These are phyloP conservation scores for Passer montanus DNA, from an alignment of 2,113 vertebrate species.

Conservation along the genomic window DNA sequence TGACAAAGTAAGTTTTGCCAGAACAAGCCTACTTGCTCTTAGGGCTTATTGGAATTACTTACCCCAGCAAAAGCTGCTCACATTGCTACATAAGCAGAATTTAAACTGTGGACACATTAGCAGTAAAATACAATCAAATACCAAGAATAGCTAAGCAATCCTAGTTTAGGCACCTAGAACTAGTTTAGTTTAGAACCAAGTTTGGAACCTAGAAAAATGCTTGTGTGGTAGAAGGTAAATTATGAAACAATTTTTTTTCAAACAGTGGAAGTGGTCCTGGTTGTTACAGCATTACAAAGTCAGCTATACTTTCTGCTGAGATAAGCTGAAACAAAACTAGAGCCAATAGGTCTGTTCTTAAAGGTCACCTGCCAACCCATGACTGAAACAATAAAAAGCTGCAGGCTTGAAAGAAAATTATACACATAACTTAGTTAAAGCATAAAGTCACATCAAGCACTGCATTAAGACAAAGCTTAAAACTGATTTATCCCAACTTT, in stretches of 20 bases:
- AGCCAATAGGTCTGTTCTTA: neutral
- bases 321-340: neutral
- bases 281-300: neutral
- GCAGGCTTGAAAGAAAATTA: neutral
- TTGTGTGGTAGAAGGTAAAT: neutral
- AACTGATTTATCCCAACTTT: neutral
- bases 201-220: neutral
- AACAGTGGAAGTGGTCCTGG: accelerated
- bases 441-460: neutral
- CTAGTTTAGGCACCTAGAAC: neutral
- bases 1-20: neutral
- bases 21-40: neutral
- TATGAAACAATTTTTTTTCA: neutral
- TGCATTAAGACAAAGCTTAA: neutral
- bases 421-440: neutral
- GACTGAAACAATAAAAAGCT: neutral
- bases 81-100: neutral
- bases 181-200: too few species aligned
- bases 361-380: neutral
- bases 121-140: neutral
- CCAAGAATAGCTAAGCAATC: neutral
- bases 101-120: neutral
- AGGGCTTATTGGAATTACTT: neutral
- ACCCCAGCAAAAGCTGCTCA: neutral
- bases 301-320: neutral